A percentile compares a stretch with the other conserved stretches of the same genome.
Conservation (phyloP, 2,888 invertebrate species). For the Hermaeophaga mercurialis region DNA sequence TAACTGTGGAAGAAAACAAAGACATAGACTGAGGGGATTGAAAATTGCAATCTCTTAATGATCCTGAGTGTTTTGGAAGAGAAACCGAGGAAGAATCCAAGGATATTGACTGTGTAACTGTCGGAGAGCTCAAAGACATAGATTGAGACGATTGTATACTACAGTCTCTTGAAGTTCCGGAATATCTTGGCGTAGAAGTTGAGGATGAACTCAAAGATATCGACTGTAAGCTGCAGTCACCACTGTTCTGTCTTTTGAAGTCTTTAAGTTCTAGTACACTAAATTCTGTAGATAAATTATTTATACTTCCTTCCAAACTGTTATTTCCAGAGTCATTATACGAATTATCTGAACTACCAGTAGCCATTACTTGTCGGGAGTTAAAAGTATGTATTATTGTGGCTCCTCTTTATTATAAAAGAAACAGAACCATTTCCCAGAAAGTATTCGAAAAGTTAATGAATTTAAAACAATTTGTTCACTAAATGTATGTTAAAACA, state of each 20-base stretch:
- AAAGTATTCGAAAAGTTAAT: too few species aligned
- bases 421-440: too few species aligned
- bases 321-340: conserved; percentile 49
- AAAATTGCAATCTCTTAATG: too few species aligned
- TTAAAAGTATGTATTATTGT: too few species aligned
- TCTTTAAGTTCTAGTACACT: conserved; percentile 59
- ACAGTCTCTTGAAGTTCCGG: background rate
- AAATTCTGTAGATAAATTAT: conserved; percentile 69
- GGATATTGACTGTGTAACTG: background rate
- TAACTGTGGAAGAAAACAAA: too few species aligned
- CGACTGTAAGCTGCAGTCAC: conserved; percentile 49
- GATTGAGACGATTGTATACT: background rate
- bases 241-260: background rate
- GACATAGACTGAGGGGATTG: too few species aligned
- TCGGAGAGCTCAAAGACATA: background rate
- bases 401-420: too few species aligned
- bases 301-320: conserved; percentile 51
- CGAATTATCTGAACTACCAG: conserved; percentile 50
- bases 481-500: too few species aligned
- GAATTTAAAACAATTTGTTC: too few species aligned
- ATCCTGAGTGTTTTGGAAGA: too few species aligned
- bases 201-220: conserved; percentile 49
- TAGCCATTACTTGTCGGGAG: conserved; percentile 14
- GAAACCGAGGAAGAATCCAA: too few species aligned
- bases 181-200: conserved; percentile 32